These are phyloP conservation scores for Sebastolobus alascanus DNA, from an alignment of 2,797 vertebrate species.

Conservation along the genomic window DNA sequence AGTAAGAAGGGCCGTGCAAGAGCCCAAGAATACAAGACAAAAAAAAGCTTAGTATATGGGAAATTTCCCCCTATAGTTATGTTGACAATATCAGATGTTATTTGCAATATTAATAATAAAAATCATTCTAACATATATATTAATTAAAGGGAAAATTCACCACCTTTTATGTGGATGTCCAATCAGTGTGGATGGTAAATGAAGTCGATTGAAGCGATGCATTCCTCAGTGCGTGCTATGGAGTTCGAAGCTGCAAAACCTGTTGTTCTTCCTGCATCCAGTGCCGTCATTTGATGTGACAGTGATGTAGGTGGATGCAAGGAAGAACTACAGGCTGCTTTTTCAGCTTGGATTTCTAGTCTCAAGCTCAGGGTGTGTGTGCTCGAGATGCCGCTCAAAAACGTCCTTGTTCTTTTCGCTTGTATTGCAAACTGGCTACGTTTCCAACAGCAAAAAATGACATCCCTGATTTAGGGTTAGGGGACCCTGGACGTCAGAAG, in stretches of 20 bases:
- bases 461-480: not conserved
- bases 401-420: not conserved
- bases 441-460: not conserved
- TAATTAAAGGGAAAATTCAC: not conserved
- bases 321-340: not conserved
- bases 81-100: not conserved
- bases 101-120: not conserved
- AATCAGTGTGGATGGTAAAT: not conserved
- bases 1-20: too few relatives aligned
- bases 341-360: not conserved
- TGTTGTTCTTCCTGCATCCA: not conserved
- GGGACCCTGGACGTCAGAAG: too few relatives aligned
- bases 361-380: not conserved
- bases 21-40: not conserved
- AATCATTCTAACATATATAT: not conserved
- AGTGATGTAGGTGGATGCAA: not conserved
- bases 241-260: not conserved
- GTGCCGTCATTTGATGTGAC: fast-evolving
- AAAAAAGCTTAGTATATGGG: not conserved
- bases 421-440: too few relatives aligned
- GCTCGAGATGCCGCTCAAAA: too few relatives aligned
- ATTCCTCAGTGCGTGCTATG: fast-evolving
- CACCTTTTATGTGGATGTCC: not conserved
- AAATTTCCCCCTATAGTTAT: not conserved
- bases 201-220: not conserved